These are phyloP conservation scores for Leptothorax acervorum DNA, from an alignment of 2,888 invertebrate species.

Conservation along the genomic window DNA sequence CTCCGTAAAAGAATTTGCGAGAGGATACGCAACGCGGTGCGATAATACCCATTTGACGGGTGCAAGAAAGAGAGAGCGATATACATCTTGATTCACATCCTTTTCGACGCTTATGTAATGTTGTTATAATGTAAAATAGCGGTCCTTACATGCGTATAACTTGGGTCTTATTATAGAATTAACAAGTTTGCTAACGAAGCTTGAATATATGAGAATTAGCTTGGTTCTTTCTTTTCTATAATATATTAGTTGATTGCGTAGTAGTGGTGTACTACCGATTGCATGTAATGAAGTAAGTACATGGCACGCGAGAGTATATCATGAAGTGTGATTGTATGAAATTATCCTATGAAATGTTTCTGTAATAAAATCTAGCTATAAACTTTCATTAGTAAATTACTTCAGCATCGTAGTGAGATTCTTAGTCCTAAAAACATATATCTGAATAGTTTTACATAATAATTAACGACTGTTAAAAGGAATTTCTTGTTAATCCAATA, in stretches of 20 bases:
- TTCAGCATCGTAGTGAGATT: conserved; percentile 54
- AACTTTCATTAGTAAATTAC: conserved; percentile 58
- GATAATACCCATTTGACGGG: conserved; percentile 65
- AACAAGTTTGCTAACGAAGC: conserved; percentile 55
- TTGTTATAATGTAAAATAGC: conserved; percentile 42
- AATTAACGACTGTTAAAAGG: conserved; percentile 1
- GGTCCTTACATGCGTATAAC: conserved; percentile 30
- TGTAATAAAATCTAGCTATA: conserved; percentile 60
- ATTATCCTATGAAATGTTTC: conserved; percentile 59
- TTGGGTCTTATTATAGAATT: conserved; percentile 54
- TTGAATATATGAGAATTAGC: conserved; percentile 61
- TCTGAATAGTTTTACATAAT: conserved; percentile 26
- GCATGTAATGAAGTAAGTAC: conserved; percentile 70
- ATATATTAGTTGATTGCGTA: conserved; percentile 73
- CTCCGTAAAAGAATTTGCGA: conserved; percentile 32
- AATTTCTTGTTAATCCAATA: neutral
- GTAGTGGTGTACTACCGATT: conserved; percentile 70
- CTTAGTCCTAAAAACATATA: conserved; percentile 13
- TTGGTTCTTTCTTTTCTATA: conserved; percentile 65
- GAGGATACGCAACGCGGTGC: conserved; percentile 43
- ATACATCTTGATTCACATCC: conserved; percentile 37
- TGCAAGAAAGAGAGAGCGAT: conserved; percentile 46
- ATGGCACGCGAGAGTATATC: conserved; percentile 71
- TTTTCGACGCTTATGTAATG: conserved; percentile 42
- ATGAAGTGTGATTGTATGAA: conserved; percentile 63